Conservation (phyloP, 2,113 vertebrate species). For the Lepisosteus oculatus region DNA sequence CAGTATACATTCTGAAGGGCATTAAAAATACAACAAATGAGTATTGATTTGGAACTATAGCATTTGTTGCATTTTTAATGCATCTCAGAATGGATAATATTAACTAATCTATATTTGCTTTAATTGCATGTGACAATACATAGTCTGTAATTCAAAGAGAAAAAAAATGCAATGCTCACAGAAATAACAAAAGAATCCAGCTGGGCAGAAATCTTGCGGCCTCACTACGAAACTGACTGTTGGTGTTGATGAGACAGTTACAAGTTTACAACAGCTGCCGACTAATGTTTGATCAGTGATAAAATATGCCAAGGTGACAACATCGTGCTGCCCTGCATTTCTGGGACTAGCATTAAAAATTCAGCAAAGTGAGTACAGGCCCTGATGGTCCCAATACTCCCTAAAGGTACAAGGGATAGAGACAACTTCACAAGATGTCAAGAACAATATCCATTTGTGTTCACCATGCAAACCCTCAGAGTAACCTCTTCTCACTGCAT, state of each 20-base stretch:
- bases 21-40: too few relatives aligned
- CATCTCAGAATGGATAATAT: too few relatives aligned
- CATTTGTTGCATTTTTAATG: too few relatives aligned
- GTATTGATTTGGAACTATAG: too few relatives aligned
- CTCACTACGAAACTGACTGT: constrained; percentile 61
- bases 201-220: constrained; percentile 64
- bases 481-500: constrained; percentile 58
- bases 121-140: background rate
- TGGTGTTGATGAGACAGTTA: constrained; percentile 78
- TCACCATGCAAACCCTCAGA: constrained; percentile 65
- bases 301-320: constrained; percentile 92
- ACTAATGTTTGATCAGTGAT: constrained; percentile 92
- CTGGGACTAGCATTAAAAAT: constrained; percentile 86
- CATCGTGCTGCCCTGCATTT: constrained; percentile 81
- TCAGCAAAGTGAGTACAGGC: constrained; percentile 71
- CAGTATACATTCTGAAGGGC: too few relatives aligned
- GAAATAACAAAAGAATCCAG: constrained; percentile 46
- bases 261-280: constrained; percentile 80
- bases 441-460: constrained; percentile 78
- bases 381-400: constrained; percentile 72
- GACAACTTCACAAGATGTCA: constrained; percentile 84
- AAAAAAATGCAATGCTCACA: constrained; percentile 2
- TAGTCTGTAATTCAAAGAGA: constrained; percentile 20
- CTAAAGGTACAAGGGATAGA: constrained; percentile 73
- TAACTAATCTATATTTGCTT: too few relatives aligned